Evolutionary conservation across 2,113 vertebrate species (phyloP), one percentile per base, ranked within the genome.

Genomic region (Tor tambroides): DNA sequence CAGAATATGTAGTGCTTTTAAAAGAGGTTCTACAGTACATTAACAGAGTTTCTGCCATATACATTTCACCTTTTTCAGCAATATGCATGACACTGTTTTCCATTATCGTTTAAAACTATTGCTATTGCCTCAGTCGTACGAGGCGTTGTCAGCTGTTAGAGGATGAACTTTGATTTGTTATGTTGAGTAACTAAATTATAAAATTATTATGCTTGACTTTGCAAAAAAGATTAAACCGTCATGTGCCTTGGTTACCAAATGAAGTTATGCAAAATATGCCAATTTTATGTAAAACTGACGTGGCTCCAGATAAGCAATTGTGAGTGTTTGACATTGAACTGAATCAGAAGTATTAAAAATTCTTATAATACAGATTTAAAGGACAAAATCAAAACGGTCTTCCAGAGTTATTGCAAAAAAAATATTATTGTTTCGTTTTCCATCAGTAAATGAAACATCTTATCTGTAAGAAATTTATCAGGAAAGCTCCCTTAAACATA

Each of bases 81-180:
- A 32, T 56, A 78, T 56, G 30, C 28, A 23, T 35, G 30, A 78
- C 17, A 78, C 46, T 4, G 26, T 78, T 78, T 30, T 78, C 54
- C 76, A 32, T 78, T 78, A 54, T 78, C 28, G 1, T 30, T 78
- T 54, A 12, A 54, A 59, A 59, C 30, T 35, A 26, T n/a, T 76
- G 10, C 41, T 14, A 49, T 63, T 61, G 30, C 78, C 8, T 56
- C 19, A n/a, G 76, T 80, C 23, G 10, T 41, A 2, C 26, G 2
- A 83, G 61, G 26, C 17, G 41, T 72, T 35, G 81, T 56, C 81
- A 54, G 43, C 41, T 49, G 51, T 79, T 80, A 41, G 9, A 65
- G 56, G 59, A 69, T 63, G 72, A 86, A 80, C 85, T 80, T 54
- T 86, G 77, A 71, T 1, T 85, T 30, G 69, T 88, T 80, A 79